Evolutionary conservation across 2,113 vertebrate species (phyloP).

Genomic region (Nipponia nippon): DNA sequence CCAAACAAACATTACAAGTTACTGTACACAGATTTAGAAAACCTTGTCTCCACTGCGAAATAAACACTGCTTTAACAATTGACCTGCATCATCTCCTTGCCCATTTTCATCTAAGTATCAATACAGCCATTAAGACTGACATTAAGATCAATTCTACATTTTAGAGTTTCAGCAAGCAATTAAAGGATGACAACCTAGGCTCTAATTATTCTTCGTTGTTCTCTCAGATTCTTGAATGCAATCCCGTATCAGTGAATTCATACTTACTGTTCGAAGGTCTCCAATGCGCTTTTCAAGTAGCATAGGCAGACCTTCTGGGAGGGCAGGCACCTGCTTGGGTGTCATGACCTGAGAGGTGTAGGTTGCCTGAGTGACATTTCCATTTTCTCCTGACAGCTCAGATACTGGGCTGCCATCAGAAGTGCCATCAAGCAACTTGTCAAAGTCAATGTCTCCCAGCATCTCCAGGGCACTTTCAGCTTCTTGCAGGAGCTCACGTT

Average conservation of each 20-base stretch:
- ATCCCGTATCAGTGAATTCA: not conserved
- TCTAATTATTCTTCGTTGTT: not conserved
- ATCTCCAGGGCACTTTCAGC: conserved; percentile 86
- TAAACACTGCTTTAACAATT: not conserved
- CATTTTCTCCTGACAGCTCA: conserved; percentile 86
- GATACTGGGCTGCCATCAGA: conserved; percentile 84
- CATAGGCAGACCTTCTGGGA: conserved; percentile 86
- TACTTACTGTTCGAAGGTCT: conserved; percentile 89
- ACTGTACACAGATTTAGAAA: not conserved
- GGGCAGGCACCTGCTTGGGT: conserved; percentile 80
- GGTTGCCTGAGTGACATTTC: conserved; percentile 70
- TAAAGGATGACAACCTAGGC: not conserved
- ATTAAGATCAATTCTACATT: not conserved
- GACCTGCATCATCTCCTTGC: not conserved
- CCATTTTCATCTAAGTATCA: not conserved
- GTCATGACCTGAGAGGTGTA: conserved; percentile 68
- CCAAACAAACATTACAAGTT: not conserved
- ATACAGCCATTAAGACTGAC: not conserved
- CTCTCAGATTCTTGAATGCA: not conserved
- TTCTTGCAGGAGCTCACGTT: conserved; percentile 89
- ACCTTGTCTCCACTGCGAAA: not conserved
- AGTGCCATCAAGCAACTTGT: conserved; percentile 87
- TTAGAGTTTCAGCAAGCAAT: not conserved
- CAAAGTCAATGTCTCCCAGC: conserved; percentile 92
- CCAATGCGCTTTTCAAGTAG: conserved; percentile 92